Evolutionary conservation across 2,888 invertebrate species (phyloP), one percentile per base, ranked within the genome.

Genomic region (Zootermopsis nevadensis): DNA sequence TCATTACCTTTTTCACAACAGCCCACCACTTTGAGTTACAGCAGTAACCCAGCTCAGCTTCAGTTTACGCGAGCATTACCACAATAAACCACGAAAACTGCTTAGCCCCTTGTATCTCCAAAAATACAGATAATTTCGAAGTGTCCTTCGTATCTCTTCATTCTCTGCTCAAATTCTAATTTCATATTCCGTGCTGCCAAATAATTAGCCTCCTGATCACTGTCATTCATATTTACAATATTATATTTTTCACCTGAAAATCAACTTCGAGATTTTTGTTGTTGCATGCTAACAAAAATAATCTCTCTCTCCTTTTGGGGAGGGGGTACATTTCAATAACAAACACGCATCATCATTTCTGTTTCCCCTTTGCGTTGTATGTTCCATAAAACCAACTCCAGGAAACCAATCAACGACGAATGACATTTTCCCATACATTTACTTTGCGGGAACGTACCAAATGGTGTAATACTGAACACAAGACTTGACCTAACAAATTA

Each of bases 191-290:
- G 76, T 76, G 76, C 76, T 48, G 12, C 19, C 19, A 12, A 48
- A 27, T 30, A 0, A 76, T 76, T 42, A 76, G 24, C 76, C n/a
- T n/a, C 19, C 42, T 48, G 42, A 38, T 76, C 76, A 38, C 27
- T 1, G n/a, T 35, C 38, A n/a, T 38, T 15, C 38, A 38, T 12
- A 48, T 60, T 60, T 60, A 60, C 27, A 27, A 7, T 60, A 27
- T 15, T 8, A 15, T 27, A 60, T 60, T 60, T 60, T n/a, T 60
- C 60, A 60, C 27, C n/a, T 27, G 27, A 60, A 79, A 66, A 42
- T 81, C 72, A 48, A 72, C 31, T 33, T 81, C 72, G 42, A 72
- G 81, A 72, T 81, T 81, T 60, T 33, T n/a, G n/a, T 79, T 82
- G 82, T 77, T 82, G 77, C 82, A 79, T 81, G 74, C 38, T 74